Conservation (phyloP, 1,140 invertebrate genomes). For the Aphelinus atriplicis region DNA sequence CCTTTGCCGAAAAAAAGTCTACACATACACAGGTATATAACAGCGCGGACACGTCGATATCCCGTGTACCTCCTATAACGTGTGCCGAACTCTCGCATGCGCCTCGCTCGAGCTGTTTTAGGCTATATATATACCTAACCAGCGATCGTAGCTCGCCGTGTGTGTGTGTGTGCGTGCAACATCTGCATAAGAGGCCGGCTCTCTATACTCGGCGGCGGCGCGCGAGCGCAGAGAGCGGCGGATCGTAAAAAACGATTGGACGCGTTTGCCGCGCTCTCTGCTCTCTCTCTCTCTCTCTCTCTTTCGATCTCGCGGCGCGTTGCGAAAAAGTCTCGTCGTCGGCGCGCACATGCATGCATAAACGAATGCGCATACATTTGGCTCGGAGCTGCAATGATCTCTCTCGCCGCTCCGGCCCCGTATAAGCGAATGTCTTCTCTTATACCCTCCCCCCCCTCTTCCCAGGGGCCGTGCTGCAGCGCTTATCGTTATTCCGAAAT, state of each 20-base stretch:
- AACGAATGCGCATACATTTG: conserved; percentile 27
- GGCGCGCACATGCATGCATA: conserved; percentile 19
- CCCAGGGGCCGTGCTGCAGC: background rate
- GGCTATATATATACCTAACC: no score
- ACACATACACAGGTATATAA: no score
- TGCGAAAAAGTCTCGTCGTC: conserved; percentile 1
- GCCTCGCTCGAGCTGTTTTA: no score
- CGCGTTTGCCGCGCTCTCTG: background rate
- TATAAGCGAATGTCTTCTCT: conserved; percentile 6
- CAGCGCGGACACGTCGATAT: no score
- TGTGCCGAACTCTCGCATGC: no score
- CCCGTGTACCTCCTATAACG: no score
- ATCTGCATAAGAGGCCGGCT: conserved; percentile 4
- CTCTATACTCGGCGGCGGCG: no score
- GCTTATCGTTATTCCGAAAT: conserved; percentile 23
- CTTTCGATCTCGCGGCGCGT: background rate
- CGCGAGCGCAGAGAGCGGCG: no score
- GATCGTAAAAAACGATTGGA: conserved; percentile 33
- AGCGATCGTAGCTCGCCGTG: no score
- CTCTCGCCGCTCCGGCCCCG: background rate
- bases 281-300: no score
- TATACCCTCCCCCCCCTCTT: no score
- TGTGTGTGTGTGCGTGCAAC: background rate
- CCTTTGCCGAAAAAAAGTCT: no score
- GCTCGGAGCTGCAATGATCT: conserved; percentile 9